A percentile compares a stretch with the other conserved stretches of the same genome.
Conservation (phyloP, 2,888 invertebrate genomes). For the Stramonita haemastoma region DNA sequence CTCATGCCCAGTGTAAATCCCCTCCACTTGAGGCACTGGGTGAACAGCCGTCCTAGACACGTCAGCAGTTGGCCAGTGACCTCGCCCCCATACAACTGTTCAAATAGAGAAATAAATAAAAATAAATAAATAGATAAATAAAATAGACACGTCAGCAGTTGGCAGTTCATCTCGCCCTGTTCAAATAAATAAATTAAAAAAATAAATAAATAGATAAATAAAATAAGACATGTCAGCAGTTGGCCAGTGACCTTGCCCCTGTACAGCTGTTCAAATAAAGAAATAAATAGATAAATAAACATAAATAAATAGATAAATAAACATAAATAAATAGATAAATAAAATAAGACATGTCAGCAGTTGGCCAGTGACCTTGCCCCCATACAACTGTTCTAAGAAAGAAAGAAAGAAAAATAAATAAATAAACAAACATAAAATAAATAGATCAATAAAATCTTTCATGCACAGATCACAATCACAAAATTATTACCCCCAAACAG, state of each 20-base stretch:
- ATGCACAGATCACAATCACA: background rate
- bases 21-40: conserved; percentile 89
- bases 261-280: too few relatives aligned
- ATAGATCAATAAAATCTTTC: too few relatives aligned
- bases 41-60: conserved; percentile 94
- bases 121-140: background rate
- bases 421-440: background rate
- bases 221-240: too few relatives aligned
- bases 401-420: background rate
- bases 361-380: conserved; percentile 88
- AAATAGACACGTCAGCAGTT: too few relatives aligned
- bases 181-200: too few relatives aligned
- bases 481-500: background rate
- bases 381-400: conserved; percentile 85
- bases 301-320: too few relatives aligned
- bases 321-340: too few relatives aligned
- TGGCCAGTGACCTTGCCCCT: too few relatives aligned
- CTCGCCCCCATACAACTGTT: conserved; percentile 90
- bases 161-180: too few relatives aligned
- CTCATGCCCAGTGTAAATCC: conserved; percentile 97
- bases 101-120: background rate
- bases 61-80: conserved; percentile 90
- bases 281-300: too few relatives aligned
- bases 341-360: conserved; percentile 93
- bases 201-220: too few relatives aligned